These are phyloP conservation scores for Drosophila prosaltans DNA, from an alignment of 1,140 invertebrate genomes.

Conservation along the genomic window DNA sequence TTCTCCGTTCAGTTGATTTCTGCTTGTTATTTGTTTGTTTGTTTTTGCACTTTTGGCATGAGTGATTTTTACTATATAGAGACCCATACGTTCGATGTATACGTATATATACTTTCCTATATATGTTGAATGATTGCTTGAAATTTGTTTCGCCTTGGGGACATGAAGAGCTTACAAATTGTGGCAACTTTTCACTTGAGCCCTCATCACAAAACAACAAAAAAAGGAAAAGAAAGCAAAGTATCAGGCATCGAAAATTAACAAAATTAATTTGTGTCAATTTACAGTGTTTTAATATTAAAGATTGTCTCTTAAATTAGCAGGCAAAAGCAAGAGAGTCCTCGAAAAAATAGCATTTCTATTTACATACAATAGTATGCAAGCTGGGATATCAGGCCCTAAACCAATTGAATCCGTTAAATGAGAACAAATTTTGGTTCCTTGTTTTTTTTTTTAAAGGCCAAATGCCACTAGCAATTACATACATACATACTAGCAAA, in stretches of 20 bases:
- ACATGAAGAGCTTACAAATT: conserved; percentile 67
- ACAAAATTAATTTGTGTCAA: conserved; percentile 4
- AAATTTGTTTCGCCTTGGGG: conserved; percentile 52
- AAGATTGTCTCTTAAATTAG: neutral
- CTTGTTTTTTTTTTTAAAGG: no score
- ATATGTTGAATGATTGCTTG: conserved; percentile 60
- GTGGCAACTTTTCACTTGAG: conserved; percentile 62
- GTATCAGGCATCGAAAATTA: neutral
- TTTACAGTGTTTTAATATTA: conserved; percentile 18
- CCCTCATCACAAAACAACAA: conserved; percentile 24
- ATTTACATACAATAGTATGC: no score
- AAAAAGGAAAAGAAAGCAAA: neutral
- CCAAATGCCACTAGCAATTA: no score
- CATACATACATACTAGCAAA: no score
- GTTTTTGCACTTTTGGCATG: conserved; percentile 78
- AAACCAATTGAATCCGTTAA: no score
- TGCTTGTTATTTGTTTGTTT: conserved; percentile 50
- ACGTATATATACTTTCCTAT: conserved; percentile 30
- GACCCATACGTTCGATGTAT: conserved; percentile 7
- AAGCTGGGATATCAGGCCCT: no score
- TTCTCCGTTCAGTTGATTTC: conserved; percentile 26
- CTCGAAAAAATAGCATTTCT: no score
- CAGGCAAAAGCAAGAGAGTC: no score
- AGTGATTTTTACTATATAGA: conserved; percentile 65
- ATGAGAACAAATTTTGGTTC: no score